Conservation (phyloP, 2,113 vertebrate genomes). For the Siphamia tubifer region DNA sequence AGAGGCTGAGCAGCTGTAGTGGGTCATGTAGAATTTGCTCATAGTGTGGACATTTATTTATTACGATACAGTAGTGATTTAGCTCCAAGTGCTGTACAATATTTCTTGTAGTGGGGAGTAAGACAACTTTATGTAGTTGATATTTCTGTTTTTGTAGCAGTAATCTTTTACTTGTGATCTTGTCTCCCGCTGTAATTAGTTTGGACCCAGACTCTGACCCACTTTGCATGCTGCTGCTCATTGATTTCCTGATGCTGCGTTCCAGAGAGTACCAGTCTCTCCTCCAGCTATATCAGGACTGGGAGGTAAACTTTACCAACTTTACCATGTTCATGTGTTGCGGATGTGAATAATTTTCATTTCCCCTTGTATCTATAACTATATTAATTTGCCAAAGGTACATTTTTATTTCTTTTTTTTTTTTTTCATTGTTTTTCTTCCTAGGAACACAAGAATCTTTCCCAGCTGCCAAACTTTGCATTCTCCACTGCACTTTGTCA, state of each 20-base stretch:
- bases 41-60: no score
- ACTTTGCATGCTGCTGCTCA: conserved; percentile 89
- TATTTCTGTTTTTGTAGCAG: neutral
- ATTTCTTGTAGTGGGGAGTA: no score
- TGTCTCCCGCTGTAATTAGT: conserved; percentile 66
- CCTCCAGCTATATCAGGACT: conserved; percentile 89
- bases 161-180: conserved; percentile 2
- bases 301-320: conserved; percentile 86
- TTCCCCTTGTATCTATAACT: no score
- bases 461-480: conserved; percentile 96
- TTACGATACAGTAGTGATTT: no score
- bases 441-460: conserved; percentile 93
- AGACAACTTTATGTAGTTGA: neutral
- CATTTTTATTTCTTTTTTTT: neutral
- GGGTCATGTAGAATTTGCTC: no score
- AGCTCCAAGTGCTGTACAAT: no score
- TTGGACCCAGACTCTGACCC: conserved; percentile 94
- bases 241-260: conserved; percentile 90
- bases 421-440: neutral
- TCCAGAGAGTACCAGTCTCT: conserved; percentile 87
- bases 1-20: no score
- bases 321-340: no score
- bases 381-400: neutral
- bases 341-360: neutral
- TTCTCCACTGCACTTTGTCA: conserved; percentile 91